Evolutionary conservation across 2,113 vertebrate species (phyloP).

Genomic region (western clawed frog (Xenopus tropicalis)): UCB_Xtro_10.0 CM004451.2:63667001-63667500

Average conservation of each 20-base stretch:
- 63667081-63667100: too few species aligned
- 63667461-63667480: neutral
- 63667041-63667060: too few species aligned
- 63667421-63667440: neutral
- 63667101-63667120: too few species aligned
- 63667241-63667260: conserved; percentile 75
- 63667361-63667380: conserved; percentile 95
- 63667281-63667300: conserved; percentile 71
- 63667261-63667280: conserved; percentile 74
- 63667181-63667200: too few species aligned
- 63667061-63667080: too few species aligned
- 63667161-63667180: too few species aligned
- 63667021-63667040: too few species aligned
- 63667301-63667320: conserved; percentile 87
- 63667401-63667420: conserved; percentile 27
- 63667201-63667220: too few species aligned
- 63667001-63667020: too few species aligned
- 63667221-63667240: neutral
- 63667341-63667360: conserved; percentile 87
- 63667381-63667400: conserved; percentile 31
- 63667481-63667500: too few species aligned
- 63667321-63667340: conserved; percentile 87
- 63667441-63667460: neutral
- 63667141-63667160: too few species aligned
- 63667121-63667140: too few species aligned